Evolutionary conservation across 2,113 vertebrate species (phyloP), one percentile per base, ranked within the genome.

Genomic region (Aleadryas rufinucha): DNA sequence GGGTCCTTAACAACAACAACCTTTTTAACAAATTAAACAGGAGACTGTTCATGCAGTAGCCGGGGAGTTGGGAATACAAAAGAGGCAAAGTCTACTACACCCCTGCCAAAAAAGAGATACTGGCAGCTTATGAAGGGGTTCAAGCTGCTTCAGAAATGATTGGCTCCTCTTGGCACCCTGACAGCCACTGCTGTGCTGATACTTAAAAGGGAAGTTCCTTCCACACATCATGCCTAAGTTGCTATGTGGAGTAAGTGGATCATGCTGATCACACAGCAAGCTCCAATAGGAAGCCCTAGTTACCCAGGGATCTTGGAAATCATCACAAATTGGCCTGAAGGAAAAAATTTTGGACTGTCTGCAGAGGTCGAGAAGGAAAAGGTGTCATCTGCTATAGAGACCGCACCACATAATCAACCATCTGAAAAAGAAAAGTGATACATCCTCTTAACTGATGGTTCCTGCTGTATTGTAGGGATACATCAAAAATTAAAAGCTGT

Each of bases 1-100:
- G 9, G 7, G 33, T 54, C 33, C 41, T 54, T 24, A 66, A 37
- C 16, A 54, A 44, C 22, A 61, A 27, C 7, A 50, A 13, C 13
- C 15, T 42, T 42, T 56, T 13, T 13, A 80, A 66, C 27, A 56
- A 31, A 37, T 37, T 42, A 31, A 56, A 56, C 16, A 45, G 39
- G 33, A 30, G 31, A 53, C 20, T 44, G 16, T 54, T 79, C 20
- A 31, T 66, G 33, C 13, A 35, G 27, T 45, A 65, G 33, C 16
- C 3, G 0, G 23, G 26, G 50, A 56, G 21, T 44, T 1, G 0
- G 16, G 33, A 45, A 56, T 37, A 45, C 10, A 45, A 56, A 44
- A 42, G 26, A 37, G 33, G 26, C 0, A 4, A 65, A 31, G 21
- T 41, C 16, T 37, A 20, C 33, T 37, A 66, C 33, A 37, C 10